Conservation (phyloP, 2,888 invertebrate genomes). For the Tortrix viridana region DNA sequence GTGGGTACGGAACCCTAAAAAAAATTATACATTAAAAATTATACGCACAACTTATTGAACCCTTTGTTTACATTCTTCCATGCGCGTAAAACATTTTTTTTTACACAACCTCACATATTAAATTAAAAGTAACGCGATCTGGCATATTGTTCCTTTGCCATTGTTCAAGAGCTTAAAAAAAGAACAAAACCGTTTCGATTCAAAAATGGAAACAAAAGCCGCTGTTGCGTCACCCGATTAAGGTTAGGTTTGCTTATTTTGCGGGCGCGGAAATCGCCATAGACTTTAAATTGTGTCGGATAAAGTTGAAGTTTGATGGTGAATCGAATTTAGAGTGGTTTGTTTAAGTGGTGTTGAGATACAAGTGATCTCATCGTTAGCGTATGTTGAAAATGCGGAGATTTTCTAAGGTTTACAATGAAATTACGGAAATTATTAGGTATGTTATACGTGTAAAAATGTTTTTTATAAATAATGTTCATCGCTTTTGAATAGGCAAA, state of each 20-base stretch:
- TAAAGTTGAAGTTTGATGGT: constrained; percentile 12
- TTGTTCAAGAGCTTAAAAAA: constrained; percentile 28
- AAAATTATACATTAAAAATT: too few relatives aligned
- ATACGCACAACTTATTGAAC: too few relatives aligned
- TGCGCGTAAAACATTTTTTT: too few relatives aligned
- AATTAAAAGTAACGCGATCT: constrained; percentile 23
- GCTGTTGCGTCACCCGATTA: constrained; percentile 32
- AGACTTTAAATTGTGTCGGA: constrained; percentile 2
- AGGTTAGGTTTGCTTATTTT: constrained; percentile 1
- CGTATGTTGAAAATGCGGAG: constrained; percentile 7
- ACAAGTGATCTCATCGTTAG: constrained; percentile 19
- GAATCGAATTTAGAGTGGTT: neutral
- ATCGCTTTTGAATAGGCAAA: too few relatives aligned
- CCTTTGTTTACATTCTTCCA: too few relatives aligned
- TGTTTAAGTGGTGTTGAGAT: neutral
- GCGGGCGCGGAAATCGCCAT: neutral
- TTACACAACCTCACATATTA: too few relatives aligned
- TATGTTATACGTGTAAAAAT: too few relatives aligned
- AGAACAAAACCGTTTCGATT: constrained; percentile 30
- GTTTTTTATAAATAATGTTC: too few relatives aligned
- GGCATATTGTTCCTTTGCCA: constrained; percentile 5
- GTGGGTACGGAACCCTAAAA: too few relatives aligned
- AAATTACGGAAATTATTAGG: neutral
- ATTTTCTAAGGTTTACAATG: constrained; percentile 1
- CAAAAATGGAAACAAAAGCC: constrained; percentile 35